A percentile compares a stretch with the other conserved stretches of the same genome.
Evolutionary conservation across 2,888 invertebrate genomes (phyloP).

Genomic region (Arge pagana): DNA sequence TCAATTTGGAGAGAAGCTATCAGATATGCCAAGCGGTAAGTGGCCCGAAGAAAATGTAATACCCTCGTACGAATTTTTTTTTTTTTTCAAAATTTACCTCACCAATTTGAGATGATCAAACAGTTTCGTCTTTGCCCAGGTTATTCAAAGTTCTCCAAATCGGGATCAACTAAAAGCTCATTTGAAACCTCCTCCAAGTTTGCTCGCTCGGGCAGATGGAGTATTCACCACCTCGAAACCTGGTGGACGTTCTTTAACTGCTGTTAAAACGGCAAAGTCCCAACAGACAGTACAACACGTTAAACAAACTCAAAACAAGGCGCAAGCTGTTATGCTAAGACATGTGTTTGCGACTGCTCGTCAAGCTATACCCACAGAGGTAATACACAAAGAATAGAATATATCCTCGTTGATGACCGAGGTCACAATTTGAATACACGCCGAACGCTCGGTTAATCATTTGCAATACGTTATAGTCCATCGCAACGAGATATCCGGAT

Average conservation of each 20-base stretch:
- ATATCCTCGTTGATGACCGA: neutral
- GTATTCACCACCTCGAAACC: conserved; percentile 49
- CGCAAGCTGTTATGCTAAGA: conserved; percentile 52
- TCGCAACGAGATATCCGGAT: too few relatives aligned
- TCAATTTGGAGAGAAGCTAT: conserved; percentile 91
- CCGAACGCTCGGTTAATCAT: too few relatives aligned
- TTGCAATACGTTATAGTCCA: too few relatives aligned
- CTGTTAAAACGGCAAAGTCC: conserved; percentile 49
- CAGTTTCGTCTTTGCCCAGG: conserved; percentile 55
- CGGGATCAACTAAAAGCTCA: conserved; percentile 84
- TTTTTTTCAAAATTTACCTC: neutral
- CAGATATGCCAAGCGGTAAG: conserved; percentile 87
- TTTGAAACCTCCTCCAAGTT: conserved; percentile 82
- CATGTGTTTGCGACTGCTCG: conserved; percentile 51
- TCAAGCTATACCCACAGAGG: conserved; percentile 50
- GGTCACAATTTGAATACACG: too few relatives aligned
- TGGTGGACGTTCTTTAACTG: conserved; percentile 50
- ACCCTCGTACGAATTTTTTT: neutral
- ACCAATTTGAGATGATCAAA: neutral
- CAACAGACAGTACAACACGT: conserved; percentile 47
- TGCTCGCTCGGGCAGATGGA: conserved; percentile 62
- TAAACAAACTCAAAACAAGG: conserved; percentile 42
- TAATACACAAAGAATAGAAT: conserved; percentile 29
- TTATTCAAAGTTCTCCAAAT: conserved; percentile 92
- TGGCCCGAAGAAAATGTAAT: neutral